Evolutionary conservation across 2,113 vertebrate species (phyloP), one percentile per base, ranked within the genome.

Genomic region (Climacteris rufus): DNA sequence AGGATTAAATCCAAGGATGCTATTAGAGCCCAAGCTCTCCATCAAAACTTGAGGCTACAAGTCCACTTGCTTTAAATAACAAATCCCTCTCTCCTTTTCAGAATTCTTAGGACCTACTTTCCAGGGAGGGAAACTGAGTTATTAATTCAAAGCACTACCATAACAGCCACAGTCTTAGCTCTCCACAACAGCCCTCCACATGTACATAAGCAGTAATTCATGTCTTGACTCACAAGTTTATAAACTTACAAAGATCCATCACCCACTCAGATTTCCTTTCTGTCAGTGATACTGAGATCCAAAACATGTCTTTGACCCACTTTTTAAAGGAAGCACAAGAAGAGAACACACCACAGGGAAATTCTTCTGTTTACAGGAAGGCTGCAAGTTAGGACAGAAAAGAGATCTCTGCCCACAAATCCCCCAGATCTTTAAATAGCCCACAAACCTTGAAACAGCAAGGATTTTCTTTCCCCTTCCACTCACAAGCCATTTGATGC

Each of bases 261-360:
- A 71, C 69, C 74, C 89, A 84, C 89, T 93, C 64, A 75, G 61
- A 89, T 89, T 82, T 87, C 49, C 60, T 79, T 83, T 93, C 76
- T 82, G 61, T 42, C 65, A 82, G 70, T 61, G 65, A 89, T 42
- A 87, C 23, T 20, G 53, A 87, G 77, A 89, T 91, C 74, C 84
- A 84, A 96, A 94, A 92, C 65, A 89, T 76, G 65, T 83, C 86
- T 94, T 90, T 78, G 60, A 94, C 89, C 89, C 89, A 84, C 70
- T 95, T 96, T 81, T 87, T 80, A 74, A 84, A 84, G 47, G 61
- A 81, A 59, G n/a, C 56, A 77, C 54, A 69, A 63, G n/a, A 15
- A 18, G 42, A 83, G 50, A 84, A 64, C n/a, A 68, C n/a, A 96
- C 39, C 64, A 89, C 56, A 92, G 78, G 49, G 52, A 82, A 81